phyloP scores from a whole-genome alignment of 2,113 vertebrate species.

The Etheostoma cragini region DNA sequence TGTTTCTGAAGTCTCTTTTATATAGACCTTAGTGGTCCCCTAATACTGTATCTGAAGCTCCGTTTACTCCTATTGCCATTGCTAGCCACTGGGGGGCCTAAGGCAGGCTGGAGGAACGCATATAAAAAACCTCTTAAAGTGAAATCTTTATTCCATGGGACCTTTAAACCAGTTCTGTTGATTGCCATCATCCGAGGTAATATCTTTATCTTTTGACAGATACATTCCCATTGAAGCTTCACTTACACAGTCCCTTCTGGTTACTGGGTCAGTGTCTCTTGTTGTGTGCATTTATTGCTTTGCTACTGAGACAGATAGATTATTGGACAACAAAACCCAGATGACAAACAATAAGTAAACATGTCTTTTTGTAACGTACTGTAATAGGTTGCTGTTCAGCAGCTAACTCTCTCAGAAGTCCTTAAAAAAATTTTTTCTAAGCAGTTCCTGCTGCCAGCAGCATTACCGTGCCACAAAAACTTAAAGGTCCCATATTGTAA shows the following conservation, averaged over 20 bases:
- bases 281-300: background rate
- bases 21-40: no score
- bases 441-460: background rate
- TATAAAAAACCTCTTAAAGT: no score
- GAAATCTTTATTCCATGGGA: no score
- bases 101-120: no score
- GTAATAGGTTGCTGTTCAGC: background rate
- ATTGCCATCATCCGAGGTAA: background rate
- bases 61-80: no score
- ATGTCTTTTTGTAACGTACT: background rate
- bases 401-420: background rate
- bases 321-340: background rate
- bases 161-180: background rate
- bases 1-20: no score
- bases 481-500: background rate
- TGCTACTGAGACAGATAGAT: background rate
- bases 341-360: background rate
- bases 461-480: background rate
- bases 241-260: background rate
- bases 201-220: background rate
- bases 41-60: no score
- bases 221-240: background rate
- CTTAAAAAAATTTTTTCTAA: background rate
- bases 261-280: background rate
- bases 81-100: no score